Evolutionary conservation across 2,888 invertebrate genomes (phyloP).

Genomic region (Antitype chi): DNA sequence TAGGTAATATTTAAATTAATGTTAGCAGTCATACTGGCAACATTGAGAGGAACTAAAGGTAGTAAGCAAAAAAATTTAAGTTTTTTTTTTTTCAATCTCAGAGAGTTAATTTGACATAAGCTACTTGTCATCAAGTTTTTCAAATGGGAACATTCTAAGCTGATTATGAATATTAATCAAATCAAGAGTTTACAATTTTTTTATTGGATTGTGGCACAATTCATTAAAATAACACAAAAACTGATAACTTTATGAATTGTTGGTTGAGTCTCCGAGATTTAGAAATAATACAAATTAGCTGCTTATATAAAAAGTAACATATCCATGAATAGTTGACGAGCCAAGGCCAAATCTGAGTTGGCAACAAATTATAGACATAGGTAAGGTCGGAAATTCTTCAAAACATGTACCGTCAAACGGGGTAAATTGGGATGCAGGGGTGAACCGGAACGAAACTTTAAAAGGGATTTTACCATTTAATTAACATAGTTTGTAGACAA

Average conservation of each 20-base stretch:
- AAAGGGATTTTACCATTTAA: no score
- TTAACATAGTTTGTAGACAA: no score
- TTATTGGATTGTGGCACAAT: not conserved
- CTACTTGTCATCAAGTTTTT: not conserved
- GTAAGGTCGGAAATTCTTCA: not conserved
- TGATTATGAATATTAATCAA: no score
- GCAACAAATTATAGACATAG: not conserved
- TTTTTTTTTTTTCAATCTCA: not conserved
- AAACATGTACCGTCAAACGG: not conserved
- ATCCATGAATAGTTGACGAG: not conserved
- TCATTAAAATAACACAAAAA: not conserved
- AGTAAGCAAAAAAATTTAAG: not conserved
- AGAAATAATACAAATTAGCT: constrained; percentile 17
- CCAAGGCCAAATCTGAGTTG: not conserved
- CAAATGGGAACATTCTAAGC: no score
- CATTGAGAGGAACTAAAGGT: constrained; percentile 49
- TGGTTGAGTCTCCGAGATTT: not conserved
- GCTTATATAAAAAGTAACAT: not conserved
- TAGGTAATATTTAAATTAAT: constrained; percentile 24
- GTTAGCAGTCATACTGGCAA: constrained; percentile 57
- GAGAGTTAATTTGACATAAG: not conserved
- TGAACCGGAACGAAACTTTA: no score
- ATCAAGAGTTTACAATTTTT: not conserved
- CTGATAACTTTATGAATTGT: not conserved
- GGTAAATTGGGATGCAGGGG: no score